A percentile compares a stretch with the other conserved stretches of the same genome.
These are phyloP conservation scores for Larimichthys polyactis DNA, from an alignment of 2,113 vertebrate genomes.

Conservation along the genomic window DNA sequence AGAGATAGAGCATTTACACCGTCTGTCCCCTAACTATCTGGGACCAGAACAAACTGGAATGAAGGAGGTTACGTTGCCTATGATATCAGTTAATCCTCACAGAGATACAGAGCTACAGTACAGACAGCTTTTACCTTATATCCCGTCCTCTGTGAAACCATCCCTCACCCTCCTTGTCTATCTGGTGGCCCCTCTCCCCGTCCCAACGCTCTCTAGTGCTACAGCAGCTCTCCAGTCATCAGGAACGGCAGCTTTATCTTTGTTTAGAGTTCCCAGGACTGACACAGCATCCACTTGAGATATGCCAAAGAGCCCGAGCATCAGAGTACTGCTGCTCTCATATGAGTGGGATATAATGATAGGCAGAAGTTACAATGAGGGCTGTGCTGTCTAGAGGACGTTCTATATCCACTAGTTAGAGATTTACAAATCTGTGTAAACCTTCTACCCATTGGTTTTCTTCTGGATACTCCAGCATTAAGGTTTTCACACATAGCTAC, in stretches of 20 bases:
- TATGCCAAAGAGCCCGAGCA: constrained; percentile 73
- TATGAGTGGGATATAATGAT: constrained; percentile 41
- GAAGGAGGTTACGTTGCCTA: constrained; percentile 36
- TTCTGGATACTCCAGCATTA: background rate
- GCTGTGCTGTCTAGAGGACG: constrained; percentile 2
- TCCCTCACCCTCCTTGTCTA: constrained; percentile 19
- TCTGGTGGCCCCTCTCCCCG: constrained; percentile 46
- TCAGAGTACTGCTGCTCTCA: constrained; percentile 52
- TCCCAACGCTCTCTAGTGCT: constrained; percentile 54
- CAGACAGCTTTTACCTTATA: constrained; percentile 36
- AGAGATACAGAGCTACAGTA: constrained; percentile 49
- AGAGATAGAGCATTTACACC: constrained; percentile 15
- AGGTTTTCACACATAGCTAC: background rate
- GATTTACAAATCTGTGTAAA: constrained; percentile 3
- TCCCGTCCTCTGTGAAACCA: constrained; percentile 45
- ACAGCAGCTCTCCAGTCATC: constrained; percentile 70
- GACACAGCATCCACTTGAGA: constrained; percentile 85
- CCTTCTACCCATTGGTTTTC: background rate
- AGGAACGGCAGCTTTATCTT: constrained; percentile 78
- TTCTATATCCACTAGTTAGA: background rate
- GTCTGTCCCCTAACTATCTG: constrained; percentile 43
- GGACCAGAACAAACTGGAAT: constrained; percentile 37
- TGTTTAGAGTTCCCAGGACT: constrained; percentile 78
- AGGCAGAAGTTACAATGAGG: background rate
- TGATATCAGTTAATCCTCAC: constrained; percentile 68